A percentile compares a stretch with the other conserved stretches of the same genome.
Conservation (phyloP, 2,888 invertebrate species). For the Osmoderma eremita region DNA sequence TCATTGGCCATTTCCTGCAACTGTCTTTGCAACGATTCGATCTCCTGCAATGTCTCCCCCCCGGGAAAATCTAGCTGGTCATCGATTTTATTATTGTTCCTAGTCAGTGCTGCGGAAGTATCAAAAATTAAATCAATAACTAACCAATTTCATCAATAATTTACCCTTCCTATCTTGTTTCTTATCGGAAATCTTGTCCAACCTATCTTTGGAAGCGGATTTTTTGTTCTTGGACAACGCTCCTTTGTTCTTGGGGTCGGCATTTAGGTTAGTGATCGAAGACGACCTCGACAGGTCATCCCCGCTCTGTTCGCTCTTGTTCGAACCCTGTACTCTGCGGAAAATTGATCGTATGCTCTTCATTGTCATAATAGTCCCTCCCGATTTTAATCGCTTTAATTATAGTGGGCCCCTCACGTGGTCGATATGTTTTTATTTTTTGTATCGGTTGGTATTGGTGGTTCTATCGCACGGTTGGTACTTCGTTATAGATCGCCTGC, state of each 20-base stretch:
- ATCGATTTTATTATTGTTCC: constrained; percentile 58
- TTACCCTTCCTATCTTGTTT: constrained; percentile 59
- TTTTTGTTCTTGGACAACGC: constrained; percentile 63
- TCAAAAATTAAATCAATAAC: constrained; percentile 17
- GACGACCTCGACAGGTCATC: constrained; percentile 70
- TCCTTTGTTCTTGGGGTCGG: constrained; percentile 68
- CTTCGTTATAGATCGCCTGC: no score
- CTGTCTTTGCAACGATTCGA: constrained; percentile 73
- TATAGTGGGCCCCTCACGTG: neutral
- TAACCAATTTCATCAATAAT: constrained; percentile 12
- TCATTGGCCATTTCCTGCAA: constrained; percentile 73
- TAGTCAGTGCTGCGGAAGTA: constrained; percentile 50
- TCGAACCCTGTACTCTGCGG: constrained; percentile 81
- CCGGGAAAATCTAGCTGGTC: constrained; percentile 41
- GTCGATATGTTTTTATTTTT: neutral
- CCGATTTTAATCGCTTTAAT: constrained; percentile 35
- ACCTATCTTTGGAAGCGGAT: constrained; percentile 58
- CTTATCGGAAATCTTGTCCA: constrained; percentile 56
- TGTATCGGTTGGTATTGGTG: neutral
- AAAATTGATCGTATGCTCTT: constrained; percentile 93
- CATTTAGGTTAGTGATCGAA: constrained; percentile 74
- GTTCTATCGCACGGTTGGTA: neutral
- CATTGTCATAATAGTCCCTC: constrained; percentile 70
- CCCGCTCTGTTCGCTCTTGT: constrained; percentile 63
- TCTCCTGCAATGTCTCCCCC: constrained; percentile 68